Percentiles rank a stretch among this genome's conserved stretches.
These are phyloP conservation scores for Ameiurus melas DNA, from an alignment of 2,113 vertebrate genomes.

Conservation along the genomic window DNA sequence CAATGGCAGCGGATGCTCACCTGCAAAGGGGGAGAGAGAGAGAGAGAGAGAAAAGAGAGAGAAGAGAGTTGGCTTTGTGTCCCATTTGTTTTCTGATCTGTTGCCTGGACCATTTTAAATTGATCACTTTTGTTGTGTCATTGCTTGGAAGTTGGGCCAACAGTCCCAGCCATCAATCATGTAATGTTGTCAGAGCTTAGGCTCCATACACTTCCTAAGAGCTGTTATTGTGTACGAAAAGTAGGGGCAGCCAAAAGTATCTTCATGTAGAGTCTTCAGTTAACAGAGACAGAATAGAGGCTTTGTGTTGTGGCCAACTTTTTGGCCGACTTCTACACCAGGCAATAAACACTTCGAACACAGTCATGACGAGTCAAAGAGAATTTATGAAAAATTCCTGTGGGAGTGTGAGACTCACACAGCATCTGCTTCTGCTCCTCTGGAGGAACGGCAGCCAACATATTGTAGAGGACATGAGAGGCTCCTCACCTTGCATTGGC, in stretches of 20 bases:
- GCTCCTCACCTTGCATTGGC: slow-evolving; percentile 96
- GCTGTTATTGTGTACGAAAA: background rate
- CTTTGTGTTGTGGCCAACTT: background rate
- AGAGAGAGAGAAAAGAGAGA: background rate
- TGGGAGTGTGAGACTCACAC: slow-evolving; percentile 70
- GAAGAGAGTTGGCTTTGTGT: background rate
- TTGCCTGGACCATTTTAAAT: background rate
- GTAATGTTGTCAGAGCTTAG: background rate
- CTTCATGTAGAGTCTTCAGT: background rate
- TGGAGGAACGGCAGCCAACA: slow-evolving; percentile 92
- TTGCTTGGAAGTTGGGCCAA: background rate
- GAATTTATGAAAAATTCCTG: background rate
- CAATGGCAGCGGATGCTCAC: background rate
- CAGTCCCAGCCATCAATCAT: background rate
- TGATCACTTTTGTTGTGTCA: background rate
- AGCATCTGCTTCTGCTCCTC: slow-evolving; percentile 99
- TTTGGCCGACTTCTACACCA: background rate
- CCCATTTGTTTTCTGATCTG: background rate
- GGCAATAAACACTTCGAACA: background rate
- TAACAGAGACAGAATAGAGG: background rate
- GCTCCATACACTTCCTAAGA: too few relatives aligned
- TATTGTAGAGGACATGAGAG: slow-evolving; percentile 86
- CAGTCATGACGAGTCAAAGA: background rate
- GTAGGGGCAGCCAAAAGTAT: background rate
- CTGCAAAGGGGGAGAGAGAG: background rate